These are phyloP conservation scores for Oscheius sp. DNA, from an alignment of 2,888 invertebrate species.

Conservation along the genomic window DNA sequence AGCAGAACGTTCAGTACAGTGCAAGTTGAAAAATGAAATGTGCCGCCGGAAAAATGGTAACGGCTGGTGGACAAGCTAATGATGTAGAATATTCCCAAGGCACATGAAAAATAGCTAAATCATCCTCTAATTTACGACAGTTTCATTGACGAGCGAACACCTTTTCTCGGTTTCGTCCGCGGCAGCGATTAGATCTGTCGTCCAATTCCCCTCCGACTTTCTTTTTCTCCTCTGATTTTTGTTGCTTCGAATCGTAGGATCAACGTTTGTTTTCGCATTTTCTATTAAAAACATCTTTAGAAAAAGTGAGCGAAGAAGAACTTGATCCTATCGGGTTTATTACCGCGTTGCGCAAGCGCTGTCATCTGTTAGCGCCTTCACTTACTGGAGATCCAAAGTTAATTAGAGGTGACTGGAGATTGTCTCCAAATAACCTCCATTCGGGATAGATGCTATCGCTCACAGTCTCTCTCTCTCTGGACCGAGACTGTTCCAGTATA, in stretches of 20 bases:
- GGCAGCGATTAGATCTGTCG: too few species aligned
- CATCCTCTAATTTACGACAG: too few species aligned
- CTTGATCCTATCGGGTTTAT: conserved; percentile 15
- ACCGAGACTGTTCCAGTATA: background rate
- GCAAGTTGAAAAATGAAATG: too few species aligned
- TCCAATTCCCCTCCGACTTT: background rate
- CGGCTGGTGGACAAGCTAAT: too few species aligned
- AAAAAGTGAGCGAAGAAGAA: background rate
- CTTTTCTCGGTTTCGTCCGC: too few species aligned
- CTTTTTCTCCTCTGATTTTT: background rate
- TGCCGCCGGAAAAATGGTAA: too few species aligned
- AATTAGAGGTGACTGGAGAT: conserved; percentile 5
- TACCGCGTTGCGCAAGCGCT: conserved; percentile 27
- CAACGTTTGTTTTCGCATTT: conserved; percentile 9
- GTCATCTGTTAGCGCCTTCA: background rate
- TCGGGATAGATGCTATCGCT: conserved; percentile 19
- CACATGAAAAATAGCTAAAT: too few species aligned
- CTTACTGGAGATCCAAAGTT: background rate
- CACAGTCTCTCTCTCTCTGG: background rate
- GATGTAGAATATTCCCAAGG: too few species aligned
- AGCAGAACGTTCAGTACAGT: too few species aligned
- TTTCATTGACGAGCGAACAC: too few species aligned
- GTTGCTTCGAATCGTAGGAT: background rate
- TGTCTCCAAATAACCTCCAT: conserved; percentile 18
- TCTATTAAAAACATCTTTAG: background rate